A percentile compares a stretch with the other conserved stretches of the same genome.
Evolutionary conservation across 2,888 invertebrate species (phyloP).

Genomic region (Ectemnius continuus): DNA sequence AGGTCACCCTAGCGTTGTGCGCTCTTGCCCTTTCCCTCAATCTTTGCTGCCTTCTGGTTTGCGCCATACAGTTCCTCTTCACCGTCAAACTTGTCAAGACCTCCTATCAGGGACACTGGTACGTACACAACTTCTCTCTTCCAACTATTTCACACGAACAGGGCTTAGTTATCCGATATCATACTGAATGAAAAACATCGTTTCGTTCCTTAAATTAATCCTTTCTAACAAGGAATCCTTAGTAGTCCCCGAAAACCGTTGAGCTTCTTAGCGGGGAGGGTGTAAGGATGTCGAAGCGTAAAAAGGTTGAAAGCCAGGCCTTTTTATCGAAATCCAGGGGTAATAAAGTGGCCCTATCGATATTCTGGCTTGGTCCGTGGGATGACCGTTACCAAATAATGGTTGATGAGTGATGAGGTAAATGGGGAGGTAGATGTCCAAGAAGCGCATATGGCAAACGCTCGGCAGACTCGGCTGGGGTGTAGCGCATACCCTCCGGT

Average conservation of each 20-base stretch:
- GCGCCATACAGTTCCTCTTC: conserved; percentile 96
- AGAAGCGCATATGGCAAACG: conserved; percentile 22
- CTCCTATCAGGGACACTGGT: conserved; percentile 81
- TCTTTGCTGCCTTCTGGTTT: conserved; percentile 94
- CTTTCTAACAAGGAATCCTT: too few species aligned
- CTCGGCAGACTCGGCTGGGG: conserved; percentile 3
- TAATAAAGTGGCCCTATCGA: neutral
- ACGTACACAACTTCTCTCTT: conserved; percentile 40
- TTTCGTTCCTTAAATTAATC: too few species aligned
- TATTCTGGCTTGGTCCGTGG: neutral
- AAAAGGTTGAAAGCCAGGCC: neutral
- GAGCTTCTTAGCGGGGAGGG: neutral
- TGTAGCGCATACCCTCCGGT: neutral
- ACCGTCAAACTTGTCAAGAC: conserved; percentile 94
- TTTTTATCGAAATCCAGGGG: neutral
- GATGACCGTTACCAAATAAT: conserved; percentile 11
- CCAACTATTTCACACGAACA: too few species aligned
- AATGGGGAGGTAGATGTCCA: conserved; percentile 13
- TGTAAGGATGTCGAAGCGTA: neutral
- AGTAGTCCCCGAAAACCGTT: too few species aligned
- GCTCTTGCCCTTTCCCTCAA: conserved; percentile 93
- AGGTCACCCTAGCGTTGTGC: conserved; percentile 93
- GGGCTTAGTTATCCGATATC: too few species aligned
- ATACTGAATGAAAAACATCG: too few species aligned
- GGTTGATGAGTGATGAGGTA: conserved; percentile 35